A percentile compares a stretch with the other conserved stretches of the same genome.
phyloP scores from a whole-genome alignment of 2,113 vertebrate species.

The Cyprinodon tularosa region DNA sequence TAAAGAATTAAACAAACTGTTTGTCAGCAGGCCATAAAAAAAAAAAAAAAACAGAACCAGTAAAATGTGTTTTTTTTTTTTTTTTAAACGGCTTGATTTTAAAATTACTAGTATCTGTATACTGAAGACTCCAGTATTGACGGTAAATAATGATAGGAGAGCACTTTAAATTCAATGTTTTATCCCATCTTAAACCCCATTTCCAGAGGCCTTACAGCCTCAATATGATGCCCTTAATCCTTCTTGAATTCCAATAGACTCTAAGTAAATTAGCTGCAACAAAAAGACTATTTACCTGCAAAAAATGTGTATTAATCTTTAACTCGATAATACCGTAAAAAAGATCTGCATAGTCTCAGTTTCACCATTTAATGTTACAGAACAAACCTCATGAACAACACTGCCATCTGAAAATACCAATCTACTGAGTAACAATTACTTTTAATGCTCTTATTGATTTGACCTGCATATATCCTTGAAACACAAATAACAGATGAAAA shows the following conservation, averaged over 20 bases:
- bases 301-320: not conserved
- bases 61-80: too few relatives aligned
- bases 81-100: too few relatives aligned
- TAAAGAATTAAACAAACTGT: too few relatives aligned
- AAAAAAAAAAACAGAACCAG: too few relatives aligned
- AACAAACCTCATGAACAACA: not conserved
- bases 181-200: not conserved
- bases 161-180: not conserved
- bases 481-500: slow-evolving; percentile 4
- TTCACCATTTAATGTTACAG: not conserved
- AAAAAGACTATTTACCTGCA: not conserved
- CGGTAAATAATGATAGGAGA: too few relatives aligned
- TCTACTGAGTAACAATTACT: slow-evolving; percentile 8
- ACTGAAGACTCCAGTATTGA: too few relatives aligned
- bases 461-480: not conserved
- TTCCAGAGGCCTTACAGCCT: not conserved
- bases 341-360: not conserved
- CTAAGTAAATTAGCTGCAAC: not conserved
- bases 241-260: not conserved
- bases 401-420: not conserved
- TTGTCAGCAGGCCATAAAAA: too few relatives aligned
- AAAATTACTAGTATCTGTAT: too few relatives aligned
- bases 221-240: not conserved
- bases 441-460: slow-evolving; percentile 45
- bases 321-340: not conserved